Evolutionary conservation across 2,888 invertebrate genomes (phyloP).

Genomic region (Parnassius mnemosyne): DNA sequence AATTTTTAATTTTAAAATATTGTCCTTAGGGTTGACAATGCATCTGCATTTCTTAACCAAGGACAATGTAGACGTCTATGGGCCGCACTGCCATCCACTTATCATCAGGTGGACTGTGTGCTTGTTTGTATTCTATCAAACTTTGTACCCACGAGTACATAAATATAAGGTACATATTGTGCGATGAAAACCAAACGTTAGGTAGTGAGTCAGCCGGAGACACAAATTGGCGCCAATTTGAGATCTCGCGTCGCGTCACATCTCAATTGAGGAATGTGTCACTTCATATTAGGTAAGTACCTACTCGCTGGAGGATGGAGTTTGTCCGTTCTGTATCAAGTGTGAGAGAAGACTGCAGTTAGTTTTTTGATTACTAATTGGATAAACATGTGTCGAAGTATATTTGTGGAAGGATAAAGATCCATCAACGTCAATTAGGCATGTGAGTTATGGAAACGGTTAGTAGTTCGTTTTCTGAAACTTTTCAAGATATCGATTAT

Average conservation of each 20-base stretch:
- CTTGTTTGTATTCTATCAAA: too few species aligned
- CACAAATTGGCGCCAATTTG: constrained; percentile 78
- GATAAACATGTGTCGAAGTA: too few species aligned
- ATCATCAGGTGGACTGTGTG: too few species aligned
- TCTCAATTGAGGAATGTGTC: constrained; percentile 79
- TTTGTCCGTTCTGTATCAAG: constrained; percentile 8
- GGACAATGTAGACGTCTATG: too few species aligned
- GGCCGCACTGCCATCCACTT: too few species aligned
- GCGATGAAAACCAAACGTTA: constrained; percentile 21
- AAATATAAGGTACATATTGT: not conserved
- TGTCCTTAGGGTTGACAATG: too few species aligned
- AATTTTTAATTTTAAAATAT: too few species aligned
- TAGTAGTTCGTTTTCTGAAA: too few species aligned
- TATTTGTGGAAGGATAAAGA: too few species aligned
- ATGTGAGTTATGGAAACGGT: too few species aligned
- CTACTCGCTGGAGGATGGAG: constrained; percentile 32
- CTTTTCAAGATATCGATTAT: too few species aligned
- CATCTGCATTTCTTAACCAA: not conserved
- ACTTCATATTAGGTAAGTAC: constrained; percentile 53
- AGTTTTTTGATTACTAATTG: not conserved
- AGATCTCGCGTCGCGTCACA: constrained; percentile 62
- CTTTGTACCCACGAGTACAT: not conserved
- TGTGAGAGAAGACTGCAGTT: constrained; percentile 19
- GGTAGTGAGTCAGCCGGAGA: constrained; percentile 69
- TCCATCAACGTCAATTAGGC: too few species aligned